Conservation (phyloP, 2,113 vertebrate species). For the Sylvicapra grimmia region DNA sequence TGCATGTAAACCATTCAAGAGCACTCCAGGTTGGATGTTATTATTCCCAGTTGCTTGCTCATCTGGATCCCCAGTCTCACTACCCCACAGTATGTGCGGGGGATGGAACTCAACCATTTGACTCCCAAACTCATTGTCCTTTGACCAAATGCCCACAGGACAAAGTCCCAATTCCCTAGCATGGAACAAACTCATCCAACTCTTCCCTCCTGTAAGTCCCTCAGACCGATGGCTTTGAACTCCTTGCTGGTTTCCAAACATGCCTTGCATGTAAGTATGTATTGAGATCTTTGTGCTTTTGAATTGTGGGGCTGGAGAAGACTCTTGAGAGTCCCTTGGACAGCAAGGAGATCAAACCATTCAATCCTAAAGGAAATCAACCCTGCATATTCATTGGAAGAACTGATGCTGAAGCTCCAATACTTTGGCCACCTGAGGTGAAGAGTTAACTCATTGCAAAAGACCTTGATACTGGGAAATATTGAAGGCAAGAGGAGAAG, state of each 20-base stretch:
- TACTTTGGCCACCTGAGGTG: background rate
- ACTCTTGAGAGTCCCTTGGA: background rate
- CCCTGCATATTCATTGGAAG: background rate
- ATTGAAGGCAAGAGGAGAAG: background rate
- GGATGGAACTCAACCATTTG: background rate
- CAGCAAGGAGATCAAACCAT: background rate
- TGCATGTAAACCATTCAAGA: background rate
- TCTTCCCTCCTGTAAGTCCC: background rate
- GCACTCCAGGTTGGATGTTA: background rate
- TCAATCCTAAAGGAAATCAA: background rate
- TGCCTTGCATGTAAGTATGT: too few species aligned
- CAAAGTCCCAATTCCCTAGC: background rate
- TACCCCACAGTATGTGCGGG: background rate
- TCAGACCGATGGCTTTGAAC: background rate
- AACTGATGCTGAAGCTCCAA: background rate
- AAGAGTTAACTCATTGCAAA: background rate
- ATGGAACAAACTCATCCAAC: background rate
- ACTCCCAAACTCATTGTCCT: too few species aligned
- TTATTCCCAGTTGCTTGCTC: background rate
- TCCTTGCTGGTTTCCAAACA: background rate
- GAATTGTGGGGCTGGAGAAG: background rate
- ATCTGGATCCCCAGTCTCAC: background rate
- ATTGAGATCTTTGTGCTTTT: background rate
- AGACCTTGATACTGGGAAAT: background rate
- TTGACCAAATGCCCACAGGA: background rate